Conservation (phyloP, 2,113 vertebrate species). For the Passer montanus region DNA sequence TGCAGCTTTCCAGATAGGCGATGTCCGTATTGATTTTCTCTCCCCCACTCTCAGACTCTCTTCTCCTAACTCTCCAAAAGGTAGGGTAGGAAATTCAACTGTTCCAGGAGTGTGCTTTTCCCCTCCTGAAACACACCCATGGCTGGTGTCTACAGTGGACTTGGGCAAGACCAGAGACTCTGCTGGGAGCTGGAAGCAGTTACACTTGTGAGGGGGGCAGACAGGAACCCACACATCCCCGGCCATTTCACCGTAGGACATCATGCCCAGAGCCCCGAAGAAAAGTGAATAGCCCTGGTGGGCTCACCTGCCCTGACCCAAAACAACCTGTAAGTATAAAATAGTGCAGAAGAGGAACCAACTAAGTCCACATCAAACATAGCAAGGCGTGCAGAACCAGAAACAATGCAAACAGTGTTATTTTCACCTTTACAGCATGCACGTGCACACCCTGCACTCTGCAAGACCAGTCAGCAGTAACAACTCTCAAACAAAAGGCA, state of each 20-base stretch:
- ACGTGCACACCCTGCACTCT: not conserved
- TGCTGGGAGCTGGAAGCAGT: not conserved
- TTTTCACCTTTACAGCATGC: not conserved
- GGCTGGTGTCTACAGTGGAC: not conserved
- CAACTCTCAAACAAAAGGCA: not conserved
- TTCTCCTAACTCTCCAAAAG: not conserved
- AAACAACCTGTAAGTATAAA: not conserved
- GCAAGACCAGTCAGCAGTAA: not conserved
- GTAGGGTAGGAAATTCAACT: not conserved
- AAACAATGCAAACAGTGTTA: not conserved
- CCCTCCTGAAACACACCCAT: not conserved
- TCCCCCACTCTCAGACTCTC: not conserved
- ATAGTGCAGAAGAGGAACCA: not conserved
- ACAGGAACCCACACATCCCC: not conserved
- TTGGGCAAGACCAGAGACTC: not conserved
- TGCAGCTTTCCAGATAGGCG: not conserved
- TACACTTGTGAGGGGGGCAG: not conserved
- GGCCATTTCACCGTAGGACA: not conserved
- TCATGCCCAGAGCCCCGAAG: not conserved
- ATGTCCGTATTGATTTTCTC: not conserved
- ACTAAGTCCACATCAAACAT: accelerated
- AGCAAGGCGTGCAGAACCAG: not conserved
- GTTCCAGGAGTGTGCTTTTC: not conserved
- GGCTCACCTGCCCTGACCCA: not conserved
- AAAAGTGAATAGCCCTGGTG: not conserved